Percentiles rank a stretch among this genome's conserved stretches.
Conservation (phyloP, 2,113 vertebrate genomes). For the Albula glossodonta region DNA sequence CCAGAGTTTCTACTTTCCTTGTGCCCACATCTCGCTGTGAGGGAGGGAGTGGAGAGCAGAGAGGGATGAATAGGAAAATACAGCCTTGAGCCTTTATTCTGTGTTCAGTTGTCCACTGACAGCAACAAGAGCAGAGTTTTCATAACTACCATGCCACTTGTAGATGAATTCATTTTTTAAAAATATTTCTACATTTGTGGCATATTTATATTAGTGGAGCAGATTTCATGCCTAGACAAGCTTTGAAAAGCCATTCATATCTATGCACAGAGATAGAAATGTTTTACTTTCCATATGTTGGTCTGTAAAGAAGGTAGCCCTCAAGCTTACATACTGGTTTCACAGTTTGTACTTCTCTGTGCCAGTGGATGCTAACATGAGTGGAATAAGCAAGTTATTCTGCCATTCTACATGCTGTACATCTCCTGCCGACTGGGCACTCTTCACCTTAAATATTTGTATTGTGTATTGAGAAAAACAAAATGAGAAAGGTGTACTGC, state of each 20-base stretch:
- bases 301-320: neutral
- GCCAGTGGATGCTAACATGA: neutral
- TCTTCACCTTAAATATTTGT: neutral
- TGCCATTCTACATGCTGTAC: neutral
- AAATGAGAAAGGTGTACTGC: neutral
- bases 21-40: neutral
- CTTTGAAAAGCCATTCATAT: neutral
- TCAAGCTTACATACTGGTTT: neutral
- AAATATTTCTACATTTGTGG: no score
- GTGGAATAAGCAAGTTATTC: neutral
- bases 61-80: neutral
- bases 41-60: neutral
- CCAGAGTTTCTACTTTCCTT: slow-evolving; percentile 36
- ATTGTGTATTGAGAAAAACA: neutral
- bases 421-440: neutral
- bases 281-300: neutral
- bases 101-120: slow-evolving; percentile 15
- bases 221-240: neutral
- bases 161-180: neutral
- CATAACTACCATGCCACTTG: neutral
- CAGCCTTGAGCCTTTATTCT: slow-evolving; percentile 20
- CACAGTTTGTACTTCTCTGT: neutral
- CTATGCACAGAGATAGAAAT: neutral
- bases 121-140: neutral
- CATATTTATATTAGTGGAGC: neutral